Conservation (phyloP, 2,113 vertebrate species). For the Hippocampus comes region DNA sequence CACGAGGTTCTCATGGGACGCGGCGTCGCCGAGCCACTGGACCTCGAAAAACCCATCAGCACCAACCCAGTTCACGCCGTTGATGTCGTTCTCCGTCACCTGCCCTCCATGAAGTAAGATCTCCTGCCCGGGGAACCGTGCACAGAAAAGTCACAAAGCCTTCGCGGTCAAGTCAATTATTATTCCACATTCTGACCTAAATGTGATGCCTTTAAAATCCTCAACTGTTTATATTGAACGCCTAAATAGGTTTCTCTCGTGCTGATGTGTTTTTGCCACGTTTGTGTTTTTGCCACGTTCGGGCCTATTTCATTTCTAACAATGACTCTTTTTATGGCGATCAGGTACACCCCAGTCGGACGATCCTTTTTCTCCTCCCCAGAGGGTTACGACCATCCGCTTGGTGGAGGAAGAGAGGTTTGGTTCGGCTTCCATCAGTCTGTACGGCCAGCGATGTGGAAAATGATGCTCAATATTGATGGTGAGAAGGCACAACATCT, state of each 20-base stretch:
- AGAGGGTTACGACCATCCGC: slow-evolving; percentile 95
- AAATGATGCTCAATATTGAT: slow-evolving; percentile 99
- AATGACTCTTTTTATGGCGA: not conserved
- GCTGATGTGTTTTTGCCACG: too few relatives aligned
- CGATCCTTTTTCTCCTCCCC: slow-evolving; percentile 98
- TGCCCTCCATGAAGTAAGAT: slow-evolving; percentile 98
- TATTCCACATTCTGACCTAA: not conserved
- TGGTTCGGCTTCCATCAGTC: slow-evolving; percentile 99
- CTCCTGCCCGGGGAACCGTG: not conserved
- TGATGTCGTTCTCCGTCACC: slow-evolving; percentile 96
- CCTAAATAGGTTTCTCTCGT: not conserved
- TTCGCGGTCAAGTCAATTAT: too few relatives aligned
- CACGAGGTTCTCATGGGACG: slow-evolving; percentile 97
- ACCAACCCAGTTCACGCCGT: slow-evolving; percentile 98
- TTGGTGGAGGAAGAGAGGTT: slow-evolving; percentile 95
- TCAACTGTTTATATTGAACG: too few relatives aligned
- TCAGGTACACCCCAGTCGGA: slow-evolving; percentile 95
- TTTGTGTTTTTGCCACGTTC: too few relatives aligned
- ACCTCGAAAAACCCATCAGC: slow-evolving; percentile 99
- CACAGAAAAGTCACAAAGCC: not conserved
- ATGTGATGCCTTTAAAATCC: not conserved
- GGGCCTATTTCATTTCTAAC: not conserved
- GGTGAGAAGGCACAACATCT: slow-evolving; percentile 71
- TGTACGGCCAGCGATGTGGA: slow-evolving; percentile 98
- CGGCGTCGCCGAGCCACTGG: slow-evolving; percentile 92